These are phyloP conservation scores for Sogatella furcifera DNA, from an alignment of 1,140 invertebrate species.

Conservation along the genomic window DNA sequence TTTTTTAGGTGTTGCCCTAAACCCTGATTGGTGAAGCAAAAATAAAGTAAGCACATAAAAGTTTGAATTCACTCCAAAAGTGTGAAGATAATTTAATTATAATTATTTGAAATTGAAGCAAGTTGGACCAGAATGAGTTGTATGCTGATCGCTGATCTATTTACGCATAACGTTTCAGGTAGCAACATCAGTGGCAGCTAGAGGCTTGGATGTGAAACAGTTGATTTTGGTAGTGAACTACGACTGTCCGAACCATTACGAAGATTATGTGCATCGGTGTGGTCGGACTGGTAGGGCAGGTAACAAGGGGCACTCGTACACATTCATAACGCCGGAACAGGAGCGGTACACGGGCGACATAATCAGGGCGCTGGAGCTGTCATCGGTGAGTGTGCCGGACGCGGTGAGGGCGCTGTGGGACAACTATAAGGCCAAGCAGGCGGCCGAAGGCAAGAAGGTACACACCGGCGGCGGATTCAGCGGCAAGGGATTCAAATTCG, in stretches of 20 bases:
- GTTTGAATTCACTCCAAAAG: too few species aligned
- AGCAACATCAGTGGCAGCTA: conserved; percentile 92
- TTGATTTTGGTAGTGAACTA: conserved; percentile 97
- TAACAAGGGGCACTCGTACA: conserved; percentile 94
- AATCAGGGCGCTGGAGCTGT: conserved; percentile 78
- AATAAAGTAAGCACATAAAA: too few species aligned
- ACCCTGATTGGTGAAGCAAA: too few species aligned
- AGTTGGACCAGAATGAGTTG: too few species aligned
- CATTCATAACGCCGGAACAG: conserved; percentile 93
- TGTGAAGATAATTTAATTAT: too few species aligned
- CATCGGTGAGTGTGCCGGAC: conserved; percentile 60
- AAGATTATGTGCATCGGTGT: conserved; percentile 98
- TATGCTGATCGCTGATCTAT: too few species aligned
- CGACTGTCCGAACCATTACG: conserved; percentile 99
- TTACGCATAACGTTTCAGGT: conserved; percentile 35
- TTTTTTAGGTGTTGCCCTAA: too few species aligned
- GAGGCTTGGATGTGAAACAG: conserved; percentile 97
- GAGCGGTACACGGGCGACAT: conserved; percentile 88
- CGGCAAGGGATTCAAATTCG: conserved; percentile 98
- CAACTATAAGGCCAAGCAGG: conserved; percentile 75
- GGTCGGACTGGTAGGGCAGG: conserved; percentile 88
- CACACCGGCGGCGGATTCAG: conserved; percentile 89
- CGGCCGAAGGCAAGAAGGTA: conserved; percentile 81
- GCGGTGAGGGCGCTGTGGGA: conserved; percentile 77
- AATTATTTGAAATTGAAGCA: too few species aligned